Conservation (phyloP, 2,888 invertebrate genomes). For the Serrognathus titanus region DNA sequence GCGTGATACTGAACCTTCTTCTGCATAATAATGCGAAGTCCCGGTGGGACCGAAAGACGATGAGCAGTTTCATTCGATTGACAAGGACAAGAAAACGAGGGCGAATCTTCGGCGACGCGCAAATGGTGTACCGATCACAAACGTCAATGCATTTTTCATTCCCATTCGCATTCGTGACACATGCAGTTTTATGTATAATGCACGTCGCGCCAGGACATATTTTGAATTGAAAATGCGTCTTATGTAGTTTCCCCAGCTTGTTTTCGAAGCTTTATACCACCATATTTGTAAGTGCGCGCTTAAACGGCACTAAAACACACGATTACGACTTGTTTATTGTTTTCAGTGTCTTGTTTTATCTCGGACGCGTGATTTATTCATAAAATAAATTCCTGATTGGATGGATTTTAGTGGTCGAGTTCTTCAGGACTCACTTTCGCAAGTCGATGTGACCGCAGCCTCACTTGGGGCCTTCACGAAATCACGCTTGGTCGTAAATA, state of each 20-base stretch:
- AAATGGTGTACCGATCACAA: slow-evolving; percentile 10
- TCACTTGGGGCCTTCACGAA: too few relatives aligned
- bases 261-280: slow-evolving; percentile 9
- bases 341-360: slow-evolving; percentile 1
- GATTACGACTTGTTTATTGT: slow-evolving; percentile 8
- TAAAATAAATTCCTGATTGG: not conserved
- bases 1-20: too few relatives aligned
- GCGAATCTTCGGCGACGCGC: not conserved
- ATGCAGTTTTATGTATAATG: slow-evolving; percentile 30
- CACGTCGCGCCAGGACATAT: slow-evolving; percentile 23
- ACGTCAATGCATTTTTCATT: slow-evolving; percentile 29
- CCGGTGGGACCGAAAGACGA: too few relatives aligned
- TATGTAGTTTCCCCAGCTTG: slow-evolving; percentile 17
- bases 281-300: slow-evolving; percentile 8
- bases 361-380: not conserved
- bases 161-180: slow-evolving; percentile 22
- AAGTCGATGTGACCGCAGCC: too few relatives aligned
- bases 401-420: too few relatives aligned
- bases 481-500: too few relatives aligned
- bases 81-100: too few relatives aligned
- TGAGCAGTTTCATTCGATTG: too few relatives aligned
- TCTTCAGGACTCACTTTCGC: too few relatives aligned
- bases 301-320: slow-evolving; percentile 6
- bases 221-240: slow-evolving; percentile 29
- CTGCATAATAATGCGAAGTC: too few relatives aligned